phyloP scores from a whole-genome alignment of 2,888 invertebrate species.

The Drosophila nr. perissopoda region DNA sequence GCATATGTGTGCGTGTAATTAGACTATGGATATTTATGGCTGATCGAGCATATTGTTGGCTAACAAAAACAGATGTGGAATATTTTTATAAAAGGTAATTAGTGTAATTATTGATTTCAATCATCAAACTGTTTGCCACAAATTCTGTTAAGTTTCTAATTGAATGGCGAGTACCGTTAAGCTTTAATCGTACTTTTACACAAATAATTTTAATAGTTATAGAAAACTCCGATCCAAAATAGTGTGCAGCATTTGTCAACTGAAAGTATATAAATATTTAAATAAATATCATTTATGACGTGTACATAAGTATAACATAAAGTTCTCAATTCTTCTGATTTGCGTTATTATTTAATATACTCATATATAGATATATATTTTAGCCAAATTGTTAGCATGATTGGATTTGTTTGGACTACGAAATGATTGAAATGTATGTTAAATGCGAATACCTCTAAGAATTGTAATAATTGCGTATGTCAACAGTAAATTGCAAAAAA shows the following conservation, averaged over 20 bases:
- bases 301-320: constrained; percentile 27
- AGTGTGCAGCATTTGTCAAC: constrained; percentile 1
- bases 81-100: constrained; percentile 52
- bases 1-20: constrained; percentile 15
- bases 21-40: constrained; percentile 18
- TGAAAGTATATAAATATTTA: background rate
- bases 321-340: constrained; percentile 2
- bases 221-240: constrained; percentile 49
- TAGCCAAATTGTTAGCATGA: constrained; percentile 35
- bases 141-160: constrained; percentile 29
- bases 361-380: constrained; percentile 2
- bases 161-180: constrained; percentile 2
- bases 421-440: constrained; percentile 17
- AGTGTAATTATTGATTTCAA: background rate
- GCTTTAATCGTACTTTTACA: constrained; percentile 6
- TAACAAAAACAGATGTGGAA: constrained; percentile 17
- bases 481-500: constrained; percentile 7
- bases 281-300: constrained; percentile 13
- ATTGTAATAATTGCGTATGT: constrained; percentile 26
- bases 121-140: constrained; percentile 15
- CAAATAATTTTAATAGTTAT: constrained; percentile 2
- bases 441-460: constrained; percentile 27
- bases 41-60: constrained; percentile 34
- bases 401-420: constrained; percentile 11
- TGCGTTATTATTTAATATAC: constrained; percentile 6